Evolutionary conservation across 2,888 invertebrate genomes (phyloP), one percentile per base, ranked within the genome.

Genomic region (Leucozona laternaria): DNA sequence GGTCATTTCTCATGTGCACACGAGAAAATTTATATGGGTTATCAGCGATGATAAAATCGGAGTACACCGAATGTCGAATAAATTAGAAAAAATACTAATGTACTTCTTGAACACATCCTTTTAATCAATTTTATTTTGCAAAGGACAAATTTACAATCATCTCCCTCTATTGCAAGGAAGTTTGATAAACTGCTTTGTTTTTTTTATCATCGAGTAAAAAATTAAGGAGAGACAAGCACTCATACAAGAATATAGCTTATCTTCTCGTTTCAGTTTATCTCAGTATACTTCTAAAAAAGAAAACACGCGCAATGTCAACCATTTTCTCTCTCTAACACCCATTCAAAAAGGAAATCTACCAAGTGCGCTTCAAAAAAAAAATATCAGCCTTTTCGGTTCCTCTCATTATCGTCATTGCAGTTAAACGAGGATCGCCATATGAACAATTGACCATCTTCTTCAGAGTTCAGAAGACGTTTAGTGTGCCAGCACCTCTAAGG

Each of bases 401-500:
- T 55, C 8, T 37, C 8, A 48, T 25, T 66, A 79, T 75, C 64
- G 53, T 45, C 66, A 53, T 78, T 73, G 78, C 64, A 81, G 73
- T 77, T 68, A 70, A 64, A 86, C 72, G 70, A 81, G 55, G 85
- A 86, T 64, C 68, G 60, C 68, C 73, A 81, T 86, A 86, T 78
- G 31, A 58, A 37, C 31, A 43, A 34, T 37, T 48, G 31, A 48
- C 10, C 62, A 78, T 55, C 73, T 60, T 62, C 43, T 64, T 66
- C 66, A 66, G 66, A 66, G 66, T 66, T 66, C 48, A 66, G 66
- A 66, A 75, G 50, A 73, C 17, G 73, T 45, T 77, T 82, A 72
- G 66, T 82, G 85, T 48, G 66, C 73, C 85, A 81, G 85, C 85
- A 85, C 80, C 84, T 86, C 68, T 82, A 75, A 79, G 78, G 82